Base-by-base conservation (phyloP, 2,113 vertebrate species). In the Scomber scombrus region DNA sequence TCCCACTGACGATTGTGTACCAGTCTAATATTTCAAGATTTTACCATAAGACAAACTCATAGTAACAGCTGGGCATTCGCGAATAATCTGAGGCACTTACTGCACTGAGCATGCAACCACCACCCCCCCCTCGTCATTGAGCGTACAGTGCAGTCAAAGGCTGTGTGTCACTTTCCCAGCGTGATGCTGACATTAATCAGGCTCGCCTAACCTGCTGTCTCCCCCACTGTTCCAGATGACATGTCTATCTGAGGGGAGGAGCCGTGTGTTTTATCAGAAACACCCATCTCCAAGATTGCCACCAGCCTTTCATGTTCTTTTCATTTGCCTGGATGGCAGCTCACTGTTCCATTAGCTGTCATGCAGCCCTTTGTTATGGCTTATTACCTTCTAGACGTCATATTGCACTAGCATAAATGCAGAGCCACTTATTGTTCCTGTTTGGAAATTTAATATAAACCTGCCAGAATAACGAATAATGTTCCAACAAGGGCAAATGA, bases 231-330 rank as follows among this genome's bases (percentile, higher is more conserved):
- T 88, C 76, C 68, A 80, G 62, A 86, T 87, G 89, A 90, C 86
- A 84, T 76, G 78, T 86, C 83, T 86, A 86, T 91, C 70, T 88
- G 73, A 91, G 71, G 55, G 84, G 88, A 63, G 89, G 86, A 81
- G 85, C 75, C 43, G 77, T 26, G 71, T 57, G 80, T 82, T 90
- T 89, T 92, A 91, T 91, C 90, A 79, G 81, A 83, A 70, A 67
- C 63, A 54, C 91, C 71, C 75, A 92, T 93, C 90, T 88, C 73
- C 16, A 15, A 82, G 86, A 91, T 91, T 90, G 87, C 87, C 89
- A 86, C 85, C 76, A 89, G 88, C 89, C 90, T 92, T 93, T 93
- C 85, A 85, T 92, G 90, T 93, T 85, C 83, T 82, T 81, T 88
- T 88, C 88, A 88, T 88, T 87, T 77, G 81, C 86, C 77, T 49